Conservation (phyloP, 2,888 invertebrate genomes). For the Phasia obesa region DNA sequence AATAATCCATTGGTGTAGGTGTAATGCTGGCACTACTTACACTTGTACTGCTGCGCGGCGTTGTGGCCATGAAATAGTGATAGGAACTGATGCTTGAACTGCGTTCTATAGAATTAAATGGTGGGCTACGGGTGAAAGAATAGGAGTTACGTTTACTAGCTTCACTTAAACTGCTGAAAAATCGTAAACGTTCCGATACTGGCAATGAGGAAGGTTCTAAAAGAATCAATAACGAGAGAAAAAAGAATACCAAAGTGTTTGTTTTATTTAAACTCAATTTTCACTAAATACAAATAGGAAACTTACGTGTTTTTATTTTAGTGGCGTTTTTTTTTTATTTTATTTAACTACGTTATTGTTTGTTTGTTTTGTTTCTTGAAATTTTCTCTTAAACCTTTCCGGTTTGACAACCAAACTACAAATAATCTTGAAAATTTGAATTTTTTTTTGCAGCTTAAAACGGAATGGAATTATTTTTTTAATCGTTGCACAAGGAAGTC, state of each 20-base stretch:
- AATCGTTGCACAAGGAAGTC: constrained; percentile 58
- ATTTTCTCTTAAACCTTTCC: constrained; percentile 32
- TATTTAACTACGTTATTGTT: constrained; percentile 52
- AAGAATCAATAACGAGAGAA: constrained; percentile 36
- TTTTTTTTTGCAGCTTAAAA: constrained; percentile 41
- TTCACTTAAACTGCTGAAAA: constrained; percentile 80
- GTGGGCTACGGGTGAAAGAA: constrained; percentile 74
- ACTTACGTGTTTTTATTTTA: constrained; percentile 76
- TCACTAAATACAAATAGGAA: constrained; percentile 15
- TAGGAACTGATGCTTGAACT: constrained; percentile 72
- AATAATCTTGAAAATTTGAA: constrained; percentile 55
- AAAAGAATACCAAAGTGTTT: constrained; percentile 2
- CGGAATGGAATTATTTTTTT: constrained; percentile 40
- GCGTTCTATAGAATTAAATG: constrained; percentile 74
- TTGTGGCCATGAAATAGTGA: constrained; percentile 66
- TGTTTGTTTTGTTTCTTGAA: constrained; percentile 31
- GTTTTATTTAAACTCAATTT: not conserved
- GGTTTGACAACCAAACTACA: constrained; percentile 30
- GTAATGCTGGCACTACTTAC: constrained; percentile 76
- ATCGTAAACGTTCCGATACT: constrained; percentile 80
- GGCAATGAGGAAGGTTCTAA: constrained; percentile 81
- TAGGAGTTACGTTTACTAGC: constrained; percentile 71
- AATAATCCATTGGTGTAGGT: constrained; percentile 76
- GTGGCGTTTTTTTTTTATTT: constrained; percentile 29
- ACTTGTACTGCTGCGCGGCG: constrained; percentile 76